phyloP scores from a whole-genome alignment of 1,140 invertebrate genomes.

The Battus philenor region DNA sequence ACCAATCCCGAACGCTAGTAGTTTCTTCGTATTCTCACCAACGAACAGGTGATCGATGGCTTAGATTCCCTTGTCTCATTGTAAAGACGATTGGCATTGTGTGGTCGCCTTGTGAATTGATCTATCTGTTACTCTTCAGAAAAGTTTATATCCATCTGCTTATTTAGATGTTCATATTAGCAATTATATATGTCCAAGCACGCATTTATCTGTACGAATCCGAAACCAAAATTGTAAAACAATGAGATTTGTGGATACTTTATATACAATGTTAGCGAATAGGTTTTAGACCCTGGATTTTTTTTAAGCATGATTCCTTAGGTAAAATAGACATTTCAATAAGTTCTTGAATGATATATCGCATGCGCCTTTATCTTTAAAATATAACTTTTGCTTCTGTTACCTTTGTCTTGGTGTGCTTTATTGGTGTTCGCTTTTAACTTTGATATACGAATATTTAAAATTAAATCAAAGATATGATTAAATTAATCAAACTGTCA shows the following conservation, averaged over 20 bases:
- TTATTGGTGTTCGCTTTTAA: too few relatives aligned
- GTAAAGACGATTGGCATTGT: conserved; percentile 46
- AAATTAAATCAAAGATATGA: too few relatives aligned
- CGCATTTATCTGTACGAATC: conserved; percentile 5
- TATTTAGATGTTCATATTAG: too few relatives aligned
- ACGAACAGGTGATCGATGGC: conserved; percentile 89
- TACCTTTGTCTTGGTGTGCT: too few relatives aligned
- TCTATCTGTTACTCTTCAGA: conserved; percentile 15
- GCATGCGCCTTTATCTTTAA: too few relatives aligned
- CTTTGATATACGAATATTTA: too few relatives aligned
- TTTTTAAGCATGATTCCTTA: conserved; percentile 22
- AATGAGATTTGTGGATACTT: conserved; percentile 67
- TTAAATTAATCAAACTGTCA: too few relatives aligned
- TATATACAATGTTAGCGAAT: conserved; percentile 47
- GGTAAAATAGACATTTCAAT: too few relatives aligned
- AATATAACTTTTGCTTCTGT: too few relatives aligned
- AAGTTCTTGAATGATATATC: too few relatives aligned
- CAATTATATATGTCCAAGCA: background rate
- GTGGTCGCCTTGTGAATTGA: conserved; percentile 32
- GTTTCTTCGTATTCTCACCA: conserved; percentile 97
- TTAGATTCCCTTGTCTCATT: conserved; percentile 64
- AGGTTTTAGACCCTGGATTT: conserved; percentile 33
- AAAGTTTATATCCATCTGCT: conserved; percentile 19
- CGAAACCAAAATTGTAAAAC: conserved; percentile 31
- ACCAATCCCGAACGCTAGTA: conserved; percentile 95